Evolutionary conservation across 2,888 invertebrate species (phyloP).

Genomic region (Ecdyonurus torrentis): DNA sequence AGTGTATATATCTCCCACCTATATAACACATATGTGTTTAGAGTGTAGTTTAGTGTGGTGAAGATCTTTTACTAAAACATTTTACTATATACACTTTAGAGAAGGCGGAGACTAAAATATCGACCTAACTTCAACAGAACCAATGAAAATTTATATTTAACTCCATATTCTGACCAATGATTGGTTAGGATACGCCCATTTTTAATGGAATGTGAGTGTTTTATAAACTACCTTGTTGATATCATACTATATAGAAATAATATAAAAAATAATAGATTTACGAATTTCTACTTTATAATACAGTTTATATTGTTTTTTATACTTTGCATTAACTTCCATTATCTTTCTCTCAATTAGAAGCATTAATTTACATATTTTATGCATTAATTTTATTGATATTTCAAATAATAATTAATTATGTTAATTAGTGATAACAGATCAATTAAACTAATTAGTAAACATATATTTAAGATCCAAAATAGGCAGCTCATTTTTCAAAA

Average conservation of each 20-base stretch:
- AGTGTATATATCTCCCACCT: no score
- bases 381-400: no score
- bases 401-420: no score
- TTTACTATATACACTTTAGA: not conserved
- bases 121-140: not conserved
- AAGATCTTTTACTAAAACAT: not conserved
- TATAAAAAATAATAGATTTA: not conserved
- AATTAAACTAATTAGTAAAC: no score
- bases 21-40: no score
- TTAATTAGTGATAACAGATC: no score
- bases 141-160: not conserved
- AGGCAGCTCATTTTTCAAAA: no score
- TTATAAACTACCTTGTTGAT: not conserved
- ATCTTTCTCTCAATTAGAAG: no score
- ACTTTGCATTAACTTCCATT: no score
- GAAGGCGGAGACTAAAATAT: not conserved
- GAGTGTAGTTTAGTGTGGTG: no score
- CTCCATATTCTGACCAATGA: not conserved
- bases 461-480: no score
- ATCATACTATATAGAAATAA: not conserved
- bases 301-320: not conserved
- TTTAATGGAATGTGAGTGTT: not conserved
- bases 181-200: not conserved
- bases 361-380: no score
- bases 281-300: not conserved